A percentile compares a stretch with the other conserved stretches of the same genome.
phyloP scores from a whole-genome alignment of 2,797 vertebrate species.

The Buphagus erythrorhynchus region DNA sequence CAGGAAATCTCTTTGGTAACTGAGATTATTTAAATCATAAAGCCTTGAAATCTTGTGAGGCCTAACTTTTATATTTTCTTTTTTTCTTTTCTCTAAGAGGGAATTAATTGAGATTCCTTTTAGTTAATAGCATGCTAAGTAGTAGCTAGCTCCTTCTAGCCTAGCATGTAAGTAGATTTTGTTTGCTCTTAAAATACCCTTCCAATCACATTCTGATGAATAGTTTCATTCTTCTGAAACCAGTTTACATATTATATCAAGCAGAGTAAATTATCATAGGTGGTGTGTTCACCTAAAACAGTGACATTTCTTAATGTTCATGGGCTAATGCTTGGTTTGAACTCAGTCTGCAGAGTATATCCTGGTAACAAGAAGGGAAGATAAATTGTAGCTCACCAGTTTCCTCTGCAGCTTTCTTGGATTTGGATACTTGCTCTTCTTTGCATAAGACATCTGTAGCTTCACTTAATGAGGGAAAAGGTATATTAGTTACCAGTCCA shows the following conservation, averaged over 20 bases:
- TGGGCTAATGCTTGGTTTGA: background rate
- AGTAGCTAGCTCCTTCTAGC: background rate
- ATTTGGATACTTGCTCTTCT: background rate
- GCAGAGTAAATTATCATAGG: background rate
- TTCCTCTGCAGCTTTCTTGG: background rate
- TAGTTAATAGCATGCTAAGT: background rate
- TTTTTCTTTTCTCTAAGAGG: background rate
- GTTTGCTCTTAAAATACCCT: conserved; percentile 18
- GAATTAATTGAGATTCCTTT: conserved; percentile 11
- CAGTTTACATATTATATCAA: background rate
- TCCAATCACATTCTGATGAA: background rate
- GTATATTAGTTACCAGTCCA: background rate
- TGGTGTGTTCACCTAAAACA: background rate
- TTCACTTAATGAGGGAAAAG: background rate
- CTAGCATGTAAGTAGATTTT: conserved; percentile 1
- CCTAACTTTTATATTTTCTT: background rate
- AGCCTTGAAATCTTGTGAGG: background rate
- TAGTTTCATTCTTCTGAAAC: background rate
- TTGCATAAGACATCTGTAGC: background rate
- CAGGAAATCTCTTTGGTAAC: background rate
- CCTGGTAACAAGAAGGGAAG: background rate
- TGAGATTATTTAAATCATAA: background rate
- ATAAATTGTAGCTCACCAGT: background rate
- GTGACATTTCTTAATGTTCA: background rate
- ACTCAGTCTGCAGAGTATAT: background rate